Percentiles rank a stretch among this genome's conserved stretches.
Evolutionary conservation across 2,113 vertebrate species (phyloP).

Genomic region (Sceloporus tristichus): DNA sequence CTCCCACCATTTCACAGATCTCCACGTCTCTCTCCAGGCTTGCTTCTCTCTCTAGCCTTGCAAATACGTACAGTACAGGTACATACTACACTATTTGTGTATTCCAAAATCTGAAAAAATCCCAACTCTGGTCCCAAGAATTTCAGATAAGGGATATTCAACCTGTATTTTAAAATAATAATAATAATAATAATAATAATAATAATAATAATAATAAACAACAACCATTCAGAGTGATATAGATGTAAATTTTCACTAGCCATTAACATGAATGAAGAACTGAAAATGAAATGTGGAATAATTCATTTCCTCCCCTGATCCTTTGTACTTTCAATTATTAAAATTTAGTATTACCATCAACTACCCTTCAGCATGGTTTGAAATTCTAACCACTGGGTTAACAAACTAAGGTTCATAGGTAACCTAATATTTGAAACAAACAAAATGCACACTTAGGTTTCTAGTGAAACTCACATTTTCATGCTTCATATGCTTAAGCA

Average conservation of each 20-base stretch:
- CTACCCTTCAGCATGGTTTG: background rate
- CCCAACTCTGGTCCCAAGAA: too few species aligned
- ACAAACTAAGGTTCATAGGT: background rate
- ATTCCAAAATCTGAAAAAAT: too few species aligned
- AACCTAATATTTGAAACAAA: background rate
- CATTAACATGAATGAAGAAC: background rate
- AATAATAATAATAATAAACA: too few species aligned
- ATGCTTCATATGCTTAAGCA: constrained; percentile 98
- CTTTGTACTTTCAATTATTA: background rate
- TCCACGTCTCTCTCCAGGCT: too few species aligned
- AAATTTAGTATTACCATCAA: background rate
- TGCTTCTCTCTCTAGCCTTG: too few species aligned
- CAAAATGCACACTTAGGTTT: background rate
- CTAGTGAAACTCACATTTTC: constrained; percentile 89
- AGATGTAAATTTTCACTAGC: background rate
- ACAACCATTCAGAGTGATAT: background rate
- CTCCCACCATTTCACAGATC: too few species aligned
- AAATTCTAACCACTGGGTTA: background rate
- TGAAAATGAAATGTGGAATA: background rate
- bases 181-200: too few species aligned
- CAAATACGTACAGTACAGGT: too few species aligned
- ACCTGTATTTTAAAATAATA: background rate
- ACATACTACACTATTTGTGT: too few species aligned
- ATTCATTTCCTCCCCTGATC: background rate
- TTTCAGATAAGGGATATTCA: too few species aligned